Percentiles rank a stretch among this genome's conserved stretches.
Evolutionary conservation across 2,113 vertebrate genomes (phyloP).

Genomic region (Mobula birostris): DNA sequence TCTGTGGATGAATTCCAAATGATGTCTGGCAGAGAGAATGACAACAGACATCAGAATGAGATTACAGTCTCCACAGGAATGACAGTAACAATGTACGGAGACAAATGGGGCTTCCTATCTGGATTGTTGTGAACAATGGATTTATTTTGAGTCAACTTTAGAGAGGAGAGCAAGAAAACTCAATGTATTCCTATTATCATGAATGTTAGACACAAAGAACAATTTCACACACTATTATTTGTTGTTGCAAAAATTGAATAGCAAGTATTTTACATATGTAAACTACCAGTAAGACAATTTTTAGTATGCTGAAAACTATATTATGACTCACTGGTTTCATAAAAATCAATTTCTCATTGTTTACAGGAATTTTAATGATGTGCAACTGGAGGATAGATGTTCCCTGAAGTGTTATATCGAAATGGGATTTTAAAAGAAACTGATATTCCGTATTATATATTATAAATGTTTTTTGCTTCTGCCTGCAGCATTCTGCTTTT

Average conservation of each 20-base stretch:
- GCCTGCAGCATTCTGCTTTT: background rate
- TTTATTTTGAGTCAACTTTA: background rate
- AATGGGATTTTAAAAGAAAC: conserved; percentile 27
- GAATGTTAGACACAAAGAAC: conserved; percentile 25
- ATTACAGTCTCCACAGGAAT: conserved; percentile 4
- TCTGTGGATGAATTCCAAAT: conserved; percentile 17
- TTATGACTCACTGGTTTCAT: conserved; percentile 25
- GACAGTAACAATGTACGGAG: background rate
- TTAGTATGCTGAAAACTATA: background rate
- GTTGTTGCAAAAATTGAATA: conserved; percentile 21
- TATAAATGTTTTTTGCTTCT: background rate
- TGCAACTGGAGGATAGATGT: conserved; percentile 24
- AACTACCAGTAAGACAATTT: background rate
- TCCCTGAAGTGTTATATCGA: background rate
- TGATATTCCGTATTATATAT: conserved; percentile 17
- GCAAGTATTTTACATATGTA: conserved; percentile 31
- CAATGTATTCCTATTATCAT: conserved; percentile 22
- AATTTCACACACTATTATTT: conserved; percentile 24
- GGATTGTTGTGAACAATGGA: background rate
- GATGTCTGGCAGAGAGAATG: conserved; percentile 5
- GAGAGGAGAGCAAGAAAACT: background rate
- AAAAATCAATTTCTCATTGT: conserved; percentile 34
- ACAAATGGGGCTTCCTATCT: background rate
- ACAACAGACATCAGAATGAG: conserved; percentile 30
- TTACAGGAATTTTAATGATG: conserved; percentile 31